Evolutionary conservation across 2,113 vertebrate genomes (phyloP), one percentile per base, ranked within the genome.

Genomic region (Pantherophis guttatus): DNA sequence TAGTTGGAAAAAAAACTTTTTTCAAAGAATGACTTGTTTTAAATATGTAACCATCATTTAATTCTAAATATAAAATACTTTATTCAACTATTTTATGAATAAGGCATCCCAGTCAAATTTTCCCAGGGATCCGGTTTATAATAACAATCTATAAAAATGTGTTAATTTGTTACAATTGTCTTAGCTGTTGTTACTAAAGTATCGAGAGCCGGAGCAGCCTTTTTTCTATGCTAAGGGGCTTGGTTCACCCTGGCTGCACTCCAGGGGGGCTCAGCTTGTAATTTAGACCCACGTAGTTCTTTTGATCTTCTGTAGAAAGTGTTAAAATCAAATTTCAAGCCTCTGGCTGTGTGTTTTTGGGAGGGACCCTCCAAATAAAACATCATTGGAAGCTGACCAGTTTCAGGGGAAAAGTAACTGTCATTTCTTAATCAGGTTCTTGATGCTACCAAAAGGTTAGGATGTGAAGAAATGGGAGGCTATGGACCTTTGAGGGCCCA

Each of bases 381-480:
- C 0, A 17, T 81, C 75, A 44, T 33, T 7, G 8, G 75, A 81
- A 81, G 8, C 33, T 81, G 17, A 81, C 33, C 33, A 39, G 70
- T 75, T 75, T 75, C 53, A 23, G 23, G n/a, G 15, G 0, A 52
- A 86, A 59, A 12, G 26, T 86, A 91, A 59, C 55, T 87, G 88
- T 24, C 92, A 8, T 91, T 15, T 91, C 94, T 94, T 95, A 9
- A 55, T 75, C 87, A 99, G 99, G 99, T 99, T 94, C 97, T 98
- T 96, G 99, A 99, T 96, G 98, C 99, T 90, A 98, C 98, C 23
- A 99, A 98, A 96, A 97, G 99, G 94, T 97, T 99, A 96, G 99
- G 99, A 88, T 99, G 99, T 97, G 99, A 99, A 96, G 99, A 99
- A 95, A 98, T 99, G 98, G 98, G 98, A 92, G 99, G 99, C 62